Base-by-base conservation (phyloP, 2,888 invertebrate genomes). In the Lampropteryx suffumata region DNA sequence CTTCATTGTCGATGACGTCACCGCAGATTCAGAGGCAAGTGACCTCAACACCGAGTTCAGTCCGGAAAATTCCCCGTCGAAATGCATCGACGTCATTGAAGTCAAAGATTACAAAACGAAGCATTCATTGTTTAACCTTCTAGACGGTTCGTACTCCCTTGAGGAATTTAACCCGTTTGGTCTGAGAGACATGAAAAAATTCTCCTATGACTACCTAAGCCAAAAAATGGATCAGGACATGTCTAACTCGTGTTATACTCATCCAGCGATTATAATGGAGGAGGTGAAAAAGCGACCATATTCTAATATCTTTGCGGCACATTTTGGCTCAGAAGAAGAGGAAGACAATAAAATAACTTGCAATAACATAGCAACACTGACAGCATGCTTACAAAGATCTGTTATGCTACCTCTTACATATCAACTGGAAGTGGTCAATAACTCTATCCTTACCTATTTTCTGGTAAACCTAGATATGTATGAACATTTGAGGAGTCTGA, bases 401-500 rank as follows among this genome's bases (percentile, higher is more conserved):
- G 92, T 96, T 1, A 87, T 93, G 69, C 81, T 94, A 50, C 95
- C 96, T 0, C 73, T 96, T 2, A 91, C 91, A 7, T 92, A 93
- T 13, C 95, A 96, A 66, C 87, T 93, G 41, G 92, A 93, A 59
- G 89, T 96, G 8, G 92, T 95, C 0, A 94, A 95, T 50, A 94
- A 93, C 54, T 95, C 95, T 5, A 92, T 95, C 12, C 79, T 96
- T 53, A 94, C 93, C 26, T 92, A 94, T 69, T 93, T 94, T 61
- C 79, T 96, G 0, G 88, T 92, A 0, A 92, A 94, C 54, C 83
- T 94, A 11, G 92, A 94, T 41, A 91, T 94, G 73, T 89, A 95
- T 29, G 92, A 93, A 12, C 95, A 96, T 79, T 87, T 96, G 59
- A 92, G 92, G 34, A 94, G 94, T 73, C 78, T 96, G n/a, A 91